Evolutionary conservation across 2,797 vertebrate species (phyloP).

Genomic region (Lerista edwardsae): DNA sequence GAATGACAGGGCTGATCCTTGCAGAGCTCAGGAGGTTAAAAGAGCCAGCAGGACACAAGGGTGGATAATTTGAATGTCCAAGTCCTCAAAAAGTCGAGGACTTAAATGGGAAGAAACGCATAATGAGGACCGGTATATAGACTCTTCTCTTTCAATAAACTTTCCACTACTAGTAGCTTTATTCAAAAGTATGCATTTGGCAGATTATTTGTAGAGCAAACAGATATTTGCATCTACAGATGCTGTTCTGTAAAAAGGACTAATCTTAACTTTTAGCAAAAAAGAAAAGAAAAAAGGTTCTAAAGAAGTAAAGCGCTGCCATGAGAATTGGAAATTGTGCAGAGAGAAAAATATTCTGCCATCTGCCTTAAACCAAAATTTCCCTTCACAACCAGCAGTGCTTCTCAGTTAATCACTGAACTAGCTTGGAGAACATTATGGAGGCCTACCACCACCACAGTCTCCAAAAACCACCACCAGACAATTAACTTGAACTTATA

Average conservation of each 20-base stretch:
- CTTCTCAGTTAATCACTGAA: slow-evolving; percentile 22
- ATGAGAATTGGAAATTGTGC: background rate
- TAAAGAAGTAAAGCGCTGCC: background rate
- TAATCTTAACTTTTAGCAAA: slow-evolving; percentile 2
- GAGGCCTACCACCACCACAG: too few species aligned
- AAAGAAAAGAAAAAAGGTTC: slow-evolving; percentile 10
- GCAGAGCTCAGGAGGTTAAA: too few species aligned
- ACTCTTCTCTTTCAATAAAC: background rate
- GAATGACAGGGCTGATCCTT: too few species aligned
- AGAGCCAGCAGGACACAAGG: too few species aligned
- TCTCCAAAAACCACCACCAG: background rate
- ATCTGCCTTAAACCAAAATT: background rate
- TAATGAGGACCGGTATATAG: background rate
- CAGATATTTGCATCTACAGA: background rate
- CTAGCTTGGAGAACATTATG: background rate
- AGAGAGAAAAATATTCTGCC: background rate
- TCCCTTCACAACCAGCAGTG: background rate
- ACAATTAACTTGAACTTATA: background rate
- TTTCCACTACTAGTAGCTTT: background rate
- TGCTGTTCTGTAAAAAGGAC: background rate
- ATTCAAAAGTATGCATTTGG: background rate
- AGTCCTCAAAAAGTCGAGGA: too few species aligned
- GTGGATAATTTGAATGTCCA: too few species aligned
- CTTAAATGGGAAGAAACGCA: too few species aligned
- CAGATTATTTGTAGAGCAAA: background rate